phyloP scores from a whole-genome alignment of 2,113 vertebrate species.

The Pagrus major region DNA sequence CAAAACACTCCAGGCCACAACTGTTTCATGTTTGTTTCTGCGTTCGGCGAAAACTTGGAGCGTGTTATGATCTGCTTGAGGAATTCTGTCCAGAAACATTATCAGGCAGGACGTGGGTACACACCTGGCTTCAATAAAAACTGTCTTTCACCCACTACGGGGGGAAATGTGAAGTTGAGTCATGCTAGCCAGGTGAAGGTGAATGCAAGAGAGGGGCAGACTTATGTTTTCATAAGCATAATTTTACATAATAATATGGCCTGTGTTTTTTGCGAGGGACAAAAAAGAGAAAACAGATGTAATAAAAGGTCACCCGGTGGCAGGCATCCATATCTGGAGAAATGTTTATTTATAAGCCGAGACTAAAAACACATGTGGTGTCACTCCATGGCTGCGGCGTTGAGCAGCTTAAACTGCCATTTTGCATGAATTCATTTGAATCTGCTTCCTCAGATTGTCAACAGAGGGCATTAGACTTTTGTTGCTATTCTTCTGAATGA shows the following conservation, averaged over 20 bases:
- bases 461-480: constrained; percentile 77
- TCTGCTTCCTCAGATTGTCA: constrained; percentile 73
- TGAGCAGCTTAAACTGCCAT: constrained; percentile 63
- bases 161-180: constrained; percentile 81
- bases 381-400: constrained; percentile 43
- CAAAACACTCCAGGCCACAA: constrained; percentile 25
- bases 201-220: constrained; percentile 75
- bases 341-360: constrained; percentile 85
- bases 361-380: constrained; percentile 84
- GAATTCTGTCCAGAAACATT: constrained; percentile 64
- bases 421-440: constrained; percentile 70
- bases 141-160: constrained; percentile 68
- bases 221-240: constrained; percentile 88
- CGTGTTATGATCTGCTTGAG: constrained; percentile 67
- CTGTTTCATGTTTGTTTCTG: constrained; percentile 41
- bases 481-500: constrained; percentile 45
- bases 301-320: constrained; percentile 84
- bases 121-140: constrained; percentile 87
- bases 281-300: constrained; percentile 88
- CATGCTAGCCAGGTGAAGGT: constrained; percentile 86
- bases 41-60: constrained; percentile 42
- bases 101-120: constrained; percentile 60
- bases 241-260: constrained; percentile 87
- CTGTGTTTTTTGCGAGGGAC: constrained; percentile 53
- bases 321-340: constrained; percentile 82